These are phyloP conservation scores for Cydia amplana DNA, from an alignment of 1,140 invertebrate species.

Conservation along the genomic window DNA sequence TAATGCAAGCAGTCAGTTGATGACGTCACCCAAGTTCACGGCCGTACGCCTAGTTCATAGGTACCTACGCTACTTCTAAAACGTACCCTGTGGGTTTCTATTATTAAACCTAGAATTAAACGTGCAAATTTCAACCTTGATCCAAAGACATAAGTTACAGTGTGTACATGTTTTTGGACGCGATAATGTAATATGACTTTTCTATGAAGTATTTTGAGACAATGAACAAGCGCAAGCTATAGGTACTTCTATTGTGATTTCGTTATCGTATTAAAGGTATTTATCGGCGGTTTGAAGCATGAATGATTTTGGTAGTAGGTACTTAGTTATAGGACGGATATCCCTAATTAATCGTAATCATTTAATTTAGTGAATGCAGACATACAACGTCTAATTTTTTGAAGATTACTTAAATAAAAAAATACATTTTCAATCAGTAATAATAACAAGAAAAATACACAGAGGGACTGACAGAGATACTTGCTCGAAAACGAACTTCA, in stretches of 20 bases:
- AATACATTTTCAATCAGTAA: too few species aligned
- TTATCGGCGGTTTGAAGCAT: background rate
- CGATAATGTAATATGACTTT: background rate
- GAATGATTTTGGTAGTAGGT: background rate
- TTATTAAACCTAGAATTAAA: background rate
- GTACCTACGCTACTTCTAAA: background rate
- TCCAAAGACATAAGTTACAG: background rate
- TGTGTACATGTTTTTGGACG: background rate
- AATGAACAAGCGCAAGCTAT: slow-evolving; percentile 11
- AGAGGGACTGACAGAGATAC: too few species aligned
- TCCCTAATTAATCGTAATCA: too few species aligned
- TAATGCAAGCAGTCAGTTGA: slow-evolving; percentile 38
- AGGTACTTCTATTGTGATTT: slow-evolving; percentile 17
- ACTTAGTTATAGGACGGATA: background rate
- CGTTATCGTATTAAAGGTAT: background rate
- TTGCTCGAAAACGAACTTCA: too few species aligned
- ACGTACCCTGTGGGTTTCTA: background rate
- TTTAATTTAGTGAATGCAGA: too few species aligned
- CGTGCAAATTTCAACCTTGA: background rate
- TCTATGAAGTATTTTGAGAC: slow-evolving; percentile 11
- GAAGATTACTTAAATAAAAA: too few species aligned
- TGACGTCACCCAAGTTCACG: slow-evolving; percentile 41
- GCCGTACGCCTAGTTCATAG: slow-evolving; percentile 37
- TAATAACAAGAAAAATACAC: too few species aligned
- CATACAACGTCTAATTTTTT: too few species aligned